A percentile compares a stretch with the other conserved stretches of the same genome.
Conservation (phyloP, 2,888 invertebrate genomes). For the Biston stratarius region DNA sequence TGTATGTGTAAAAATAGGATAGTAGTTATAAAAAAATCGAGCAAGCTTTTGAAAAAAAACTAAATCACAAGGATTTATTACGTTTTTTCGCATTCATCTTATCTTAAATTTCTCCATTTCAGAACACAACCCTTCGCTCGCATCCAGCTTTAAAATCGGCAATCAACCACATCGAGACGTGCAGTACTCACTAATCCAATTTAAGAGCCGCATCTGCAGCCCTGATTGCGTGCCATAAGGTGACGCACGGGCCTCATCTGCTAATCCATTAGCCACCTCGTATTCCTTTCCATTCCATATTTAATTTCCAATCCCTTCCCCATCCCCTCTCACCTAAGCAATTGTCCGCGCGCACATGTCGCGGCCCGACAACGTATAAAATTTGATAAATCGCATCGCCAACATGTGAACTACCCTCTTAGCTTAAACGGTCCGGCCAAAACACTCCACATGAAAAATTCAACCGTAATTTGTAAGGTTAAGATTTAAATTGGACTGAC, state of each 20-base stretch:
- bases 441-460: constrained; percentile 43
- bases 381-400: constrained; percentile 85
- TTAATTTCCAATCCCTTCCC: constrained; percentile 67
- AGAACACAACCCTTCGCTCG: constrained; percentile 36
- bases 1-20: too few species aligned
- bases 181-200: constrained; percentile 61
- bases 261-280: constrained; percentile 84
- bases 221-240: constrained; percentile 77
- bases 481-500: constrained; percentile 47
- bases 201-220: constrained; percentile 72
- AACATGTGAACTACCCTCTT: constrained; percentile 86
- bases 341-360: constrained; percentile 83
- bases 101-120: neutral
- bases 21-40: too few species aligned
- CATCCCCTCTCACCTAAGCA: constrained; percentile 64
- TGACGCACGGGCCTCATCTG: constrained; percentile 68
- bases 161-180: constrained; percentile 40
- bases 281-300: constrained; percentile 75
- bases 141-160: constrained; percentile 36
- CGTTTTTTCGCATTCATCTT: neutral
- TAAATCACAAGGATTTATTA: too few species aligned
- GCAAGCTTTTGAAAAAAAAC: too few species aligned
- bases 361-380: constrained; percentile 78
- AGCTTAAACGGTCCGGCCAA: constrained; percentile 75
- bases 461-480: constrained; percentile 40